Base-by-base conservation (phyloP, 2,113 vertebrate species). In the Scalopus aquaticus region DNA sequence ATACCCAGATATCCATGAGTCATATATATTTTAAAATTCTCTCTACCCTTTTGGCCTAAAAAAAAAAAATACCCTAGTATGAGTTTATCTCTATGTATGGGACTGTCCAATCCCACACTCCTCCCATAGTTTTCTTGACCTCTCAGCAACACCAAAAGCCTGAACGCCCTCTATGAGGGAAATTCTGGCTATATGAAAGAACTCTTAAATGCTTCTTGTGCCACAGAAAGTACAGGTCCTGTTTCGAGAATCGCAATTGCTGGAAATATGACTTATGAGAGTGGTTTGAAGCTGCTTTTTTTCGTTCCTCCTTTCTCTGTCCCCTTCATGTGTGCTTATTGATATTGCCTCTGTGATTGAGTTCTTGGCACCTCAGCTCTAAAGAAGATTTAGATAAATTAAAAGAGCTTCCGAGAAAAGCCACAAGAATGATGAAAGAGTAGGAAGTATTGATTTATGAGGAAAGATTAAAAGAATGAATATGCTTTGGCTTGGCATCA, bases 331-430 rank as follows among this genome's bases (percentile, higher is more conserved):
- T 16, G 32, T 89, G 12, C 58, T 81, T 93, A 84, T 85, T 87
- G 64, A 94, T 42, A 89, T 82, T 95, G 80, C 56, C 60, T 91
- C 90, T 89, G 20, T 94, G 88, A 97, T 93, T 96, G 93, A 96
- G 65, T 85, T 95, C 54, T 95, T 95, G 96, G 88, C 96, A 96
- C 67, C 82, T 94, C 39, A 62, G 62, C 86, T 91, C 78, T 96
- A 95, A 95, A 95, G 93, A 89, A 95, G 94, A 95, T 97, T 97
- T 96, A 96, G 82, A 94, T 94, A 95, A 96, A 96, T 97, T 97
- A 96, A 93, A 96, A 95, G 77, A 78, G 73, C 85, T 96, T 96
- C 97, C 6, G 19, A 96, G 93, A 97, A 96, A 60, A 96, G 85
- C 73, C 90, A 93, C 96, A 95, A 84, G 94, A 86, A 95, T 95